A percentile compares a stretch with the other conserved stretches of the same genome.
These are phyloP conservation scores for Chymomyza amoena DNA, from an alignment of 2,888 invertebrate genomes.

Conservation along the genomic window DNA sequence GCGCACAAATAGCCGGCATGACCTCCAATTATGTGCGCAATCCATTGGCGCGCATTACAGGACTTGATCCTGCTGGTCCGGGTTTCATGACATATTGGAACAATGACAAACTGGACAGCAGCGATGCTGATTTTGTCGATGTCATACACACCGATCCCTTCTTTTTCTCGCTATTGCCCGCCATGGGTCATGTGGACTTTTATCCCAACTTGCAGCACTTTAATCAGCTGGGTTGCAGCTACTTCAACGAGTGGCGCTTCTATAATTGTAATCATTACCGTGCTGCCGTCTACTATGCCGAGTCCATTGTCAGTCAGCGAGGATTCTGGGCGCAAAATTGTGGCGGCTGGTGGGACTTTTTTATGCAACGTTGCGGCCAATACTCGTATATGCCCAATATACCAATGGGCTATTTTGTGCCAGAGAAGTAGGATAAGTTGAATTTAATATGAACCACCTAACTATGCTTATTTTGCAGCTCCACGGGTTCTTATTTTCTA, in stretches of 20 bases:
- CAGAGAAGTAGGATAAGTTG: constrained; percentile 78
- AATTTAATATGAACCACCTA: neutral
- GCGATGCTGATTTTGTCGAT: constrained; percentile 83
- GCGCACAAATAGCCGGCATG: constrained; percentile 82
- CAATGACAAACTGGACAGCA: constrained; percentile 80
- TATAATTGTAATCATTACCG: constrained; percentile 82
- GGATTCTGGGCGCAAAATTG: constrained; percentile 82
- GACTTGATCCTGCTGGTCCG: constrained; percentile 84
- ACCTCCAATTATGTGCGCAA: constrained; percentile 79
- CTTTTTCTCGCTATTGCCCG: constrained; percentile 81
- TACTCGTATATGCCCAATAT: constrained; percentile 46
- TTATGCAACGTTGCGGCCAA: constrained; percentile 79
- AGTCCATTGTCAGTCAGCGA: constrained; percentile 79
- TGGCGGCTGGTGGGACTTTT: constrained; percentile 79
- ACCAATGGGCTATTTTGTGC: constrained; percentile 81
- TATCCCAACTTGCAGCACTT: constrained; percentile 81
- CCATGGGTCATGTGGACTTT: constrained; percentile 81
- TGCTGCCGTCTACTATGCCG: constrained; percentile 82
- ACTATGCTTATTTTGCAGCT: constrained; percentile 68
- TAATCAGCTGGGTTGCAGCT: constrained; percentile 81
- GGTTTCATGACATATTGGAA: constrained; percentile 80
- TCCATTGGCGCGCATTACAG: constrained; percentile 81
- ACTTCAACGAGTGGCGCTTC: constrained; percentile 55
- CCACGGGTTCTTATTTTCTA: constrained; percentile 80
- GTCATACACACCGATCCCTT: constrained; percentile 83